Evolutionary conservation across 30 jellyfish, hydroid and myxozoan genomes (phyloP).

Genomic region (Turritopsis dohrnii): DNA sequence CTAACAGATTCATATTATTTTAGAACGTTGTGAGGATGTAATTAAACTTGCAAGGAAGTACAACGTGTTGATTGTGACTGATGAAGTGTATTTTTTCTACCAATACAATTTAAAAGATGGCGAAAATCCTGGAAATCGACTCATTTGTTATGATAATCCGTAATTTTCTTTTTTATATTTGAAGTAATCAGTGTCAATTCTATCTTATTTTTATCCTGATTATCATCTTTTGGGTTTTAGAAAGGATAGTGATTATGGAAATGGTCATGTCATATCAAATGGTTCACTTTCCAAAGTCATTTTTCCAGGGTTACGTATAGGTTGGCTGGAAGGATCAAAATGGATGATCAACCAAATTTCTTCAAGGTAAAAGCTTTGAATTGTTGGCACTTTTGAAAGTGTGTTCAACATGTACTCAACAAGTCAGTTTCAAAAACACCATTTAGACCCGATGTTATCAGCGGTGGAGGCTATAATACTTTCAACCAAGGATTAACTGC

Average conservation of each 20-base stretch:
- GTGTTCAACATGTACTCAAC: too few species aligned
- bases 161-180: neutral
- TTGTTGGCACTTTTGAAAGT: neutral
- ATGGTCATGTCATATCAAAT: constrained; percentile 64
- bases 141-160: constrained; percentile 22
- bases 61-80: constrained; percentile 39
- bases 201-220: neutral
- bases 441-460: constrained; percentile 12
- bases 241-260: constrained; percentile 42
- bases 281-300: constrained; percentile 56
- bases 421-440: neutral
- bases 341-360: constrained; percentile 14
- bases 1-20: neutral
- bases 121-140: constrained; percentile 19
- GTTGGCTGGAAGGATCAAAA: constrained; percentile 66
- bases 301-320: constrained; percentile 55
- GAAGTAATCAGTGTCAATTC: neutral
- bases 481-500: constrained; percentile 34
- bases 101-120: constrained; percentile 21
- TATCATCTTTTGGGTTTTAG: neutral
- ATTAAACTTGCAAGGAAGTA: constrained; percentile 41
- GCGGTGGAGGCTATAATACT: constrained; percentile 36
- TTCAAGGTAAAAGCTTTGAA: constrained; percentile 1
- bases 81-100: constrained; percentile 41
- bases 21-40: constrained; percentile 43